Evolutionary conservation across 64 coral and sea anemone species (phyloP), one percentile per base, ranked within the genome.

Genomic region (Stichodactyla helianthus): DNA sequence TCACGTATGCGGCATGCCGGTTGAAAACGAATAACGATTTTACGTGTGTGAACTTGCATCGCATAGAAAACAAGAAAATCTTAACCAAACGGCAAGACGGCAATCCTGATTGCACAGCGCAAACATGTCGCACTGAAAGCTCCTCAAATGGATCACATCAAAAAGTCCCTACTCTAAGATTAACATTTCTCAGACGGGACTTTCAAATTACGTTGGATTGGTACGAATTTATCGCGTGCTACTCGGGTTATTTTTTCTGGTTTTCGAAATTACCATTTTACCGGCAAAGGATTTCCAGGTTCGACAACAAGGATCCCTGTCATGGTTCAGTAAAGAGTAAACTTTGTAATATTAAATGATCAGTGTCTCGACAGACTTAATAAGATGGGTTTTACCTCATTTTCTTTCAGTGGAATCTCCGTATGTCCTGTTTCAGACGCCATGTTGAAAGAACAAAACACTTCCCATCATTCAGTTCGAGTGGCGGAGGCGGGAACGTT

Each of bases 371-470:
- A 81, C 35, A 52, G 52, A 52, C 50, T 51, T 81, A 7, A 51
- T 54, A 52, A 23, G 17, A 81, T 81, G 51, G 78, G 83, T 86
- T 84, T 92, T 87, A 92, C 90, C 90, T 92, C 90, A 83, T 92
- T 92, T 92, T 92, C 56, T 71, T 83, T 79, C 53, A 92, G 76
- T 92, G 83, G 90, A 92, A 92, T 92, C 54, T 84, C 83, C 52
- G 83, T 31, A 87, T 79, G 90, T 56, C 64, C 77, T 83, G 60
- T 82, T 44, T 92, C 90, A 54, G 90, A 92, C 90, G 90, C 90
- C 90, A 92, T 92, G 85, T 87, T 92, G 77, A 58, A 87, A 92
- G 90, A 92, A 92, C 90, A 92, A 92, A 92, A 92, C 90, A 92
- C 86, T 87, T 92, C 90, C 90, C 90, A 92, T 54, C 77, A 84